A percentile compares a stretch with the other conserved stretches of the same genome.
phyloP scores from a whole-genome alignment of 2,797 vertebrate species.

The Spondyliosoma cantharus region DNA sequence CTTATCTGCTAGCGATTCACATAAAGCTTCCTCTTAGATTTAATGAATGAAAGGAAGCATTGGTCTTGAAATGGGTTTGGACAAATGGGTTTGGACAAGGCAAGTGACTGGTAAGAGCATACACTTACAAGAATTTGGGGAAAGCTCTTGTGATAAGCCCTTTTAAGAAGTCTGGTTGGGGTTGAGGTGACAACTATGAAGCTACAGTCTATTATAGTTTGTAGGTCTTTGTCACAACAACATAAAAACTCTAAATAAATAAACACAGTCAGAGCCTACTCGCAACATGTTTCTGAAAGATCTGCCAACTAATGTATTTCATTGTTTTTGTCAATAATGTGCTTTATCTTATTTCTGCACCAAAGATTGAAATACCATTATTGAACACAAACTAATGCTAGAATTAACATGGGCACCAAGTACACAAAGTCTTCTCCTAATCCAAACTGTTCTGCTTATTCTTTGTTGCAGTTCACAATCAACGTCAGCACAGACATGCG shows the following conservation, averaged over 20 bases:
- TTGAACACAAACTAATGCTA: not conserved
- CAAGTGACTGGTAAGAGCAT: too few species aligned
- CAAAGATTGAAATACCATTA: not conserved
- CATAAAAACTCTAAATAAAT: too few species aligned
- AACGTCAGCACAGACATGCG: conserved; percentile 97
- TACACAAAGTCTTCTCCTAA: conserved; percentile 4
- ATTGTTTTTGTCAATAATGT: not conserved
- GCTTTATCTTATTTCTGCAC: not conserved
- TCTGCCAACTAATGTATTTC: not conserved
- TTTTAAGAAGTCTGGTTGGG: too few species aligned
- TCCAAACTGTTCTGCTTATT: conserved; percentile 8
- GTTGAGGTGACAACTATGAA: too few species aligned
- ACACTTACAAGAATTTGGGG: too few species aligned
- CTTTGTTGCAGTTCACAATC: conserved; percentile 89
- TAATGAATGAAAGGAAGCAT: not conserved
- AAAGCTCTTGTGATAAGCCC: too few species aligned
- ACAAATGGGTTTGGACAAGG: too few species aligned
- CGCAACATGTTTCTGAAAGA: not conserved
- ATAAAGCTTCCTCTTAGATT: not conserved
- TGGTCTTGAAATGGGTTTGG: too few species aligned
- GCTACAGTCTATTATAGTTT: too few species aligned
- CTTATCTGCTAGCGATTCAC: not conserved
- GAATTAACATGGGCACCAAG: not conserved
- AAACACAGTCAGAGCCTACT: too few species aligned
- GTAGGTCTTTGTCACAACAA: too few species aligned